Conservation (phyloP, 2,113 vertebrate species). For the Rhadina sibilatrix region DNA sequence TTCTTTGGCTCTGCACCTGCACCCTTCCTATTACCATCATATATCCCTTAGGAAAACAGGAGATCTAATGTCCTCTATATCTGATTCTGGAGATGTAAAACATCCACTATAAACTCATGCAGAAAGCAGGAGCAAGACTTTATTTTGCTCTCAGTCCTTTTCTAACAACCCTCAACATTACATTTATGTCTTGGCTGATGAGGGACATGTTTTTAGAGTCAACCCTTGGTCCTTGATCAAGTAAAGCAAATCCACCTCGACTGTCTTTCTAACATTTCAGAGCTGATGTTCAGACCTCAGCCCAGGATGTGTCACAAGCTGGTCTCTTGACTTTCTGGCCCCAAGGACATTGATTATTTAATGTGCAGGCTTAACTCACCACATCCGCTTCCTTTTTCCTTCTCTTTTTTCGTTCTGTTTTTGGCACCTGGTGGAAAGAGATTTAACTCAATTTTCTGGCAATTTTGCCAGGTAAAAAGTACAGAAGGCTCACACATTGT, state of each 20-base stretch:
- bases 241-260: not conserved
- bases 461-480: not conserved
- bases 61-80: not conserved
- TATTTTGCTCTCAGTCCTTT: not conserved
- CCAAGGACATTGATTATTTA: not conserved
- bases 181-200: not conserved
- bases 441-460: not conserved
- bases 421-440: slow-evolving; percentile 73
- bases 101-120: not conserved
- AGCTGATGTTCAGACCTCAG: not conserved
- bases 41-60: not conserved
- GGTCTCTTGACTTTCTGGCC: not conserved
- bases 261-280: not conserved
- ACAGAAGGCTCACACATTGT: not conserved
- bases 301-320: fast-evolving
- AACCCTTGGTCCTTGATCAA: not conserved
- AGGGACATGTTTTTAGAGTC: not conserved
- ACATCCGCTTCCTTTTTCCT: slow-evolving; percentile 94
- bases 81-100: not conserved
- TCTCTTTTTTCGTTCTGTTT: slow-evolving; percentile 93
- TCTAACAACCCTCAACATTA: not conserved
- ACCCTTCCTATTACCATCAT: not conserved
- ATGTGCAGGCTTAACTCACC: slow-evolving; percentile 75
- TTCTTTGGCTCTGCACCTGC: not conserved
- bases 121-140: not conserved